phyloP scores from a whole-genome alignment of 1,140 invertebrate species.

The Nymphalis io region DNA sequence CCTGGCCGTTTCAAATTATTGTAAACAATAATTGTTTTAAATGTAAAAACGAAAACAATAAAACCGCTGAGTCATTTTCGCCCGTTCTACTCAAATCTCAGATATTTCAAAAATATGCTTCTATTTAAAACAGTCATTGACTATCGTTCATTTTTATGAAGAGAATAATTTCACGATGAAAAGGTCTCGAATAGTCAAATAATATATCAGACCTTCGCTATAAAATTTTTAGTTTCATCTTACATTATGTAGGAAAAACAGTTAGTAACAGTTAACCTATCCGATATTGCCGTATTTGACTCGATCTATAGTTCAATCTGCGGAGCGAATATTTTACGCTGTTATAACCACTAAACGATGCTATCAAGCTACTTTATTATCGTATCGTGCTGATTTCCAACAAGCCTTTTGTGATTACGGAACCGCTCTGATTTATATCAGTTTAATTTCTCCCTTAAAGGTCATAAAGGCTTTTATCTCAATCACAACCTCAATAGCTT shows the following conservation, averaged over 20 bases:
- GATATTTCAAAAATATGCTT: too few species aligned
- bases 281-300: slow-evolving; percentile 18
- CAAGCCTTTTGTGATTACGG: slow-evolving; percentile 24
- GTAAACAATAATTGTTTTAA: too few species aligned
- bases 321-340: slow-evolving; percentile 30
- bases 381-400: slow-evolving; percentile 33
- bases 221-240: not conserved
- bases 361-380: slow-evolving; percentile 35
- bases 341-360: slow-evolving; percentile 30
- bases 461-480: slow-evolving; percentile 18
- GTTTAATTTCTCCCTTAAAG: slow-evolving; percentile 27
- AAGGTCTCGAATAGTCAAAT: too few species aligned
- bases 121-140: too few species aligned
- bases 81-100: too few species aligned
- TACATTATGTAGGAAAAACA: not conserved
- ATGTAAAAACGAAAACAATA: too few species aligned
- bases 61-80: too few species aligned
- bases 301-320: slow-evolving; percentile 27
- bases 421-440: slow-evolving; percentile 29
- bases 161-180: too few species aligned
- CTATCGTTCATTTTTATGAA: too few species aligned
- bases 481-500: slow-evolving; percentile 2
- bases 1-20: too few species aligned
- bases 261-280: slow-evolving; percentile 18
- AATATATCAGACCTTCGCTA: too few species aligned